Base-by-base conservation (phyloP, 2,797 vertebrate genomes). In the Toxotes lorentzi region DNA sequence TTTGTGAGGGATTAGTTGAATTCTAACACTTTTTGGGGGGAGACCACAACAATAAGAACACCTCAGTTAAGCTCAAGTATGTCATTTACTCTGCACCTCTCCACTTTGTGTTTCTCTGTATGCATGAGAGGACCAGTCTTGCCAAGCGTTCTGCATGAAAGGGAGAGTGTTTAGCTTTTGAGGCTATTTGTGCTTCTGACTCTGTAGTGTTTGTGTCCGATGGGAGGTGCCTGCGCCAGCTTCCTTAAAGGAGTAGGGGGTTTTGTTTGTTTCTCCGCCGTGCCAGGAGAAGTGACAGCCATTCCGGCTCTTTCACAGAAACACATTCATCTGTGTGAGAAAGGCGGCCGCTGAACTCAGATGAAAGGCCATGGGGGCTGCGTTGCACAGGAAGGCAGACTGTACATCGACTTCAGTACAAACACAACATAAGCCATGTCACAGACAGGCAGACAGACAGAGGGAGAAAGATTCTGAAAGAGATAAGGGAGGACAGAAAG, bases 311-410 rank as follows among this genome's bases (percentile, higher is more conserved):
- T 88, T 91, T 94, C 91, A 94, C 91, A 93, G 85, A 93, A 92
- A 92, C 92, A 91, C 92, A 95, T 94, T 94, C 91, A 95, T 93
- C 91, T 94, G 89, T 93, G 90, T 92, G 93, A 94, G 93, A 95
- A 94, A 92, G 91, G 92, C 90, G 82, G 89, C 90, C 84, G 88
- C 91, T 92, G 90, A 83, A 88, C 91, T 89, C 83, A 91, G 82
- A 91, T 92, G 89, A 94, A 91, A 91, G 91, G 91, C 92, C 81
- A 77, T 23, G 82, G 91, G 80, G 86, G 89, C 90, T 82, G 86
- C 79, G 85, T 89, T 85, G 89, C 88, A 90, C 92, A 94, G 94
- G 93, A 95, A 95, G 89, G 82, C 12, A 77, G 92, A 93, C 93
- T 93, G 92, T 92, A 94, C 91, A 92, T 88, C 85, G 73, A 90